A percentile compares a stretch with the other conserved stretches of the same genome.
Evolutionary conservation across 2,888 invertebrate genomes (phyloP).

Genomic region (Ormyrus thymus): DNA sequence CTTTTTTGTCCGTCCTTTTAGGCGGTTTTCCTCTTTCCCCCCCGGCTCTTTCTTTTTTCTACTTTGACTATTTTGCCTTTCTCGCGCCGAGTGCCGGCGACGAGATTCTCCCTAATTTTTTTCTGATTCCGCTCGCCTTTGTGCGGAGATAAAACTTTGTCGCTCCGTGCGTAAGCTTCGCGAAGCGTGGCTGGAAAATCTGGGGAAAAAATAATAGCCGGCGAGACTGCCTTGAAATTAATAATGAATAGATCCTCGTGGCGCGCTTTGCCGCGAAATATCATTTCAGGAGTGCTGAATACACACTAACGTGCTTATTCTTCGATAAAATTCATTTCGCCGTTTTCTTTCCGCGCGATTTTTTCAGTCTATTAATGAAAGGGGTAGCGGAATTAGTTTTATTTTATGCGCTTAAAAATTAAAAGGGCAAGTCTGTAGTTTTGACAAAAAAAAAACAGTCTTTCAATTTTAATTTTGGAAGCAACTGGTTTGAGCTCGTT

Average conservation of each 20-base stretch:
- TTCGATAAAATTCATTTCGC: constrained; percentile 4
- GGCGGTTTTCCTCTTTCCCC: constrained; percentile 3
- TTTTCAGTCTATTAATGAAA: no score
- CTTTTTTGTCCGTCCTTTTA: background rate
- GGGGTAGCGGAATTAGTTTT: no score
- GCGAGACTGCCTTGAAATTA: constrained; percentile 25
- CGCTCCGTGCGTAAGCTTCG: background rate
- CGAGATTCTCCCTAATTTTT: constrained; percentile 43
- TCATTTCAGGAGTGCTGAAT: constrained; percentile 1
- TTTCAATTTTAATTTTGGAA: no score
- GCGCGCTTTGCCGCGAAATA: constrained; percentile 1
- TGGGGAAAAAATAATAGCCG: constrained; percentile 30
- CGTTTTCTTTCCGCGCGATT: background rate
- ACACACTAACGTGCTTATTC: constrained; percentile 1
- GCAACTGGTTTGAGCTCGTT: no score
- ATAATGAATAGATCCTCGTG: constrained; percentile 36
- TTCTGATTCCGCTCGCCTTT: constrained; percentile 31
- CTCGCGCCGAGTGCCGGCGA: background rate
- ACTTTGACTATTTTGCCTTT: constrained; percentile 21
- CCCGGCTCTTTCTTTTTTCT: constrained; percentile 11
- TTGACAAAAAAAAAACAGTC: no score
- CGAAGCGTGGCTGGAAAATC: constrained; percentile 4
- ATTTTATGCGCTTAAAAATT: no score
- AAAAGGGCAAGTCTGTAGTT: no score
- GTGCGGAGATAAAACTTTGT: constrained; percentile 41